phyloP scores from a whole-genome alignment of 1,140 invertebrate species.

The Amphibalanus amphitrite region DNA sequence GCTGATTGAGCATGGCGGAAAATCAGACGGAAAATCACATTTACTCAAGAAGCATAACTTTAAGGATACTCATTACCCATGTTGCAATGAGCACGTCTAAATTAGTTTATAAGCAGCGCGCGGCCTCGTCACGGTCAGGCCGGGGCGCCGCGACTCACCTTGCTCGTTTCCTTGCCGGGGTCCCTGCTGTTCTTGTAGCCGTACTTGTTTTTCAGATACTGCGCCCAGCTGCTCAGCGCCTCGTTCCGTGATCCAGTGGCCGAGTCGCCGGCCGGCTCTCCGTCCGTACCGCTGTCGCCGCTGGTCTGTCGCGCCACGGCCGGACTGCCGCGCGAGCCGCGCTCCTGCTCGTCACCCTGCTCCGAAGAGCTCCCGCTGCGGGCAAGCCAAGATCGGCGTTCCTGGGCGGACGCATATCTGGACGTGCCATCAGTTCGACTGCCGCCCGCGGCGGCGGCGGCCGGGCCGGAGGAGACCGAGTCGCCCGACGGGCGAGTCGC shows the following conservation, averaged over 20 bases:
- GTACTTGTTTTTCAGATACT: conserved; percentile 84
- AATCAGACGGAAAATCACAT: no score
- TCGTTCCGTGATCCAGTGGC: conserved; percentile 28
- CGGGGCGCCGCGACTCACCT: no score
- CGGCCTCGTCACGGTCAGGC: no score
- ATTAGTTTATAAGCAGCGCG: no score
- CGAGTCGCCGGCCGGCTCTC: no score
- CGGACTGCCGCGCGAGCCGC: conserved; percentile 15
- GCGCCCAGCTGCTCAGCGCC: conserved; percentile 65
- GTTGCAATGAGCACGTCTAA: no score
- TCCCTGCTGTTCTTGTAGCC: conserved; percentile 41
- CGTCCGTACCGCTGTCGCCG: no score
- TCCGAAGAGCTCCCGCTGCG: conserved; percentile 14
- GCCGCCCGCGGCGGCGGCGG: conserved; percentile 7
- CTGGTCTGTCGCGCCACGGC: background rate
- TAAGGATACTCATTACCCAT: no score
- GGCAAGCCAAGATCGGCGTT: conserved; percentile 18
- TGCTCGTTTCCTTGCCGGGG: background rate
- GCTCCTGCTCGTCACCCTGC: conserved; percentile 3
- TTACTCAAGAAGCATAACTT: no score
- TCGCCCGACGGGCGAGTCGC: no score
- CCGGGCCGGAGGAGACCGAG: conserved; percentile 7
- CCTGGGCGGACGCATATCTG: conserved; percentile 17
- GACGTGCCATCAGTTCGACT: conserved; percentile 3
- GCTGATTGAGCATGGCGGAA: no score